phyloP scores from a whole-genome alignment of 2,888 invertebrate genomes.

The Acanthosepion lycidas region DNA sequence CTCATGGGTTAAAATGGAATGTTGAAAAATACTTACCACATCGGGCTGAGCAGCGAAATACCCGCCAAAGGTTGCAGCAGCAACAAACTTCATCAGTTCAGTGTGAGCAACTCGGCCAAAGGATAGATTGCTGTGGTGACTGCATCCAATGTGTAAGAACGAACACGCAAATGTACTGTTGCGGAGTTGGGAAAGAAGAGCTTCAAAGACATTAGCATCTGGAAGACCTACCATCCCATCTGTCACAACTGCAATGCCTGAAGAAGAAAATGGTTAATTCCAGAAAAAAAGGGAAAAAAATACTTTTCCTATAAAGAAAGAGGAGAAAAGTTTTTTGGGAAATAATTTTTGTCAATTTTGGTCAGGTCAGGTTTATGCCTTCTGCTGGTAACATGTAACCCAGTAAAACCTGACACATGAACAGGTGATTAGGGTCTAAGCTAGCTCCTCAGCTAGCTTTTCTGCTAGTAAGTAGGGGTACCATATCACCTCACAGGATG shows the following conservation, averaged over 20 bases:
- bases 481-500: too few relatives aligned
- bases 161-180: constrained; percentile 84
- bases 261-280: background rate
- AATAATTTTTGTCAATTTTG: too few relatives aligned
- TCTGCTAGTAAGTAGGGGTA: too few relatives aligned
- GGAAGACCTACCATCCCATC: constrained; percentile 84
- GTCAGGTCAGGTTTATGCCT: too few relatives aligned
- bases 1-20: background rate
- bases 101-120: constrained; percentile 83
- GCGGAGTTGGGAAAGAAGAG: constrained; percentile 83
- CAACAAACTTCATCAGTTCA: constrained; percentile 84
- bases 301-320: too few relatives aligned
- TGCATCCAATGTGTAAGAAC: constrained; percentile 82
- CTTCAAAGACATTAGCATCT: constrained; percentile 83
- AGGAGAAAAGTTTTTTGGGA: too few relatives aligned
- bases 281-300: too few relatives aligned
- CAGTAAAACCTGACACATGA: too few relatives aligned
- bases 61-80: constrained; percentile 84
- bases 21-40: constrained; percentile 65
- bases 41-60: constrained; percentile 80
- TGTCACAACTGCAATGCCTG: constrained; percentile 82
- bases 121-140: constrained; percentile 80
- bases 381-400: too few relatives aligned
- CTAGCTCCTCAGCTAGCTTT: too few relatives aligned
- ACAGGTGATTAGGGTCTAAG: too few relatives aligned